phyloP scores from a whole-genome alignment of 2,113 vertebrate genomes.

The Pterophyllum scalare region DNA sequence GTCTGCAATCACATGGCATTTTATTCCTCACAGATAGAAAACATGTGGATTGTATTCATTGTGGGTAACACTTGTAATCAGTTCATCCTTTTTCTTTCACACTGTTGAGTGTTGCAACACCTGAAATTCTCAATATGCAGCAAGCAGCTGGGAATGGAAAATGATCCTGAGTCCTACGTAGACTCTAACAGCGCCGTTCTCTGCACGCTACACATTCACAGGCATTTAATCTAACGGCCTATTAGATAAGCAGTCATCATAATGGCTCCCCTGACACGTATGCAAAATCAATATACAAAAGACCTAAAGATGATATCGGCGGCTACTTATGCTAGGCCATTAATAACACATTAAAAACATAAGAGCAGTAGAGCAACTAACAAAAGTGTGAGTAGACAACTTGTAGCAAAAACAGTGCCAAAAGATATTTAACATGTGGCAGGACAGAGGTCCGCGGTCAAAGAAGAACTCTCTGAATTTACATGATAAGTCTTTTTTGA shows the following conservation, averaged over 20 bases:
- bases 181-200: neutral
- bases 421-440: neutral
- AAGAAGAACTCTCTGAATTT: neutral
- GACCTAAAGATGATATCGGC: neutral
- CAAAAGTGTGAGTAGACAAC: neutral
- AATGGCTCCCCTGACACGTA: slow-evolving; percentile 12
- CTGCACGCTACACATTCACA: neutral
- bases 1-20: slow-evolving; percentile 10
- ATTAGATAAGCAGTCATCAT: slow-evolving; percentile 22
- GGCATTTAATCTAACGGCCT: slow-evolving; percentile 24
- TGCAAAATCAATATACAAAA: slow-evolving; percentile 45
- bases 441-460: neutral
- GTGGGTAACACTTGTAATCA: slow-evolving; percentile 18
- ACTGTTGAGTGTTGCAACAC: slow-evolving; percentile 21
- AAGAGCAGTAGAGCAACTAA: neutral
- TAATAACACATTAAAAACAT: slow-evolving; percentile 1
- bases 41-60: slow-evolving; percentile 35
- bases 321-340: neutral
- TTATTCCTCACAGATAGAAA: neutral
- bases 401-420: neutral
- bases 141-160: neutral
- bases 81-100: slow-evolving; percentile 19
- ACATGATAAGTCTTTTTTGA: neutral
- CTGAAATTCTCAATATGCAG: slow-evolving; percentile 5
- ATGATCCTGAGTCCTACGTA: neutral